A percentile compares a stretch with the other conserved stretches of the same genome.
phyloP scores from a whole-genome alignment of 2,797 vertebrate species.

The Ibycter americanus region DNA sequence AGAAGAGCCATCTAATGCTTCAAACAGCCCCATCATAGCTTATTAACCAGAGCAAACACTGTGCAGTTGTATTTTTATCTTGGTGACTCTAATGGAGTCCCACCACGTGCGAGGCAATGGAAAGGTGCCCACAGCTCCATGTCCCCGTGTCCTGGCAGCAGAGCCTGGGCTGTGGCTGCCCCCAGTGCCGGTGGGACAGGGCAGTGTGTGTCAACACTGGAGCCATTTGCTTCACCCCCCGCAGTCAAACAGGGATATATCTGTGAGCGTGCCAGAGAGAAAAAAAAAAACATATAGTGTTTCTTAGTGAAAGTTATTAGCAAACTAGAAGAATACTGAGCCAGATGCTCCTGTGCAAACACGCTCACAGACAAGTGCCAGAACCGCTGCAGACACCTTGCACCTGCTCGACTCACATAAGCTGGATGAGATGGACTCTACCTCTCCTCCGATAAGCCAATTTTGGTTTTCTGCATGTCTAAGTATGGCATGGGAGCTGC shows the following conservation, averaged over 20 bases:
- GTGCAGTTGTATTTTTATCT: background rate
- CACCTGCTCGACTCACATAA: background rate
- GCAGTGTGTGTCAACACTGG: rapidly evolving
- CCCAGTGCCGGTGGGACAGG: background rate
- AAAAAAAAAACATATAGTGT: rapidly evolving
- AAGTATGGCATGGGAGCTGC: rapidly evolving
- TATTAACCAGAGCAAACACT: slow-evolving; percentile 18
- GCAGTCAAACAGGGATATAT: too few relatives aligned
- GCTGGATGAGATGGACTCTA: background rate
- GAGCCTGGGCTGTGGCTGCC: background rate
- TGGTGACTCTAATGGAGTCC: background rate
- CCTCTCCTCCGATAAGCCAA: rapidly evolving
- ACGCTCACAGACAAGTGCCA: rapidly evolving
- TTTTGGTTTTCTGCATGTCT: background rate
- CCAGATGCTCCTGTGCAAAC: rapidly evolving
- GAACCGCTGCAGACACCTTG: background rate
- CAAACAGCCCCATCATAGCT: background rate
- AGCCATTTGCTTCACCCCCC: background rate
- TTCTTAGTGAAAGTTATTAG: background rate
- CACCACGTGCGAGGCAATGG: rapidly evolving
- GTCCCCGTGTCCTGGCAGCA: rapidly evolving
- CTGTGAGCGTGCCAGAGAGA: rapidly evolving
- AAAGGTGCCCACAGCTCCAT: background rate
- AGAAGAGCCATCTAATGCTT: slow-evolving; percentile 9
- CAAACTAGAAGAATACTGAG: background rate